Evolutionary conservation across 1,140 invertebrate species (phyloP), one percentile per base, ranked within the genome.

Genomic region (Asobara japonica): DNA sequence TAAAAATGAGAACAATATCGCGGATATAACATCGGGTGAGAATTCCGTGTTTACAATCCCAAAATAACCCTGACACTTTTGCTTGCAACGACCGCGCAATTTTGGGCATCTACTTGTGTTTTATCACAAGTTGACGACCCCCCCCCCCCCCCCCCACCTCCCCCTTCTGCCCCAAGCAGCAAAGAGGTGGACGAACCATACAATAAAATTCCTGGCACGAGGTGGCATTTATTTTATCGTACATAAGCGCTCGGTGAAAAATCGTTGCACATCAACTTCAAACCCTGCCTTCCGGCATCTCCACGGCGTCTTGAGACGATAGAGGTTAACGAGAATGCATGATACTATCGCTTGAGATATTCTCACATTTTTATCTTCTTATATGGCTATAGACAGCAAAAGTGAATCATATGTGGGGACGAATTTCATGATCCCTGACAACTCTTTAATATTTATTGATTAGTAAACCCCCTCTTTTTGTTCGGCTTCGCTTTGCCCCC

Each of bases 141-240:
- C n/a, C n/a, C n/a, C n/a, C n/a, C n/a, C n/a, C n/a, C n/a, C n/a
- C n/a, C n/a, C n/a, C n/a, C n/a, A n/a, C n/a, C n/a, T n/a, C n/a
- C n/a, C n/a, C n/a, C n/a, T n/a, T n/a, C n/a, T n/a, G n/a, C n/a
- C n/a, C 41, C n/a, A 5, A 45, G 13, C 41, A 16, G 1, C 18
- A 16, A 33, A 33, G 31, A 33, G 31, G 31, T 33, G 31, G 31
- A 33, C 31, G 31, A 45, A 45, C 41, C 18, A 16, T 13, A 45
- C 41, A 45, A 45, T 45, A 45, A 45, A 45, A 45, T 45, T 45
- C n/a, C 41, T 45, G 41, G 41, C n/a, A 45, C n/a, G 41, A 45
- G 41, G n/a, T 16, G 13, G n/a, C 41, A 45, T 45, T 45, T 45
- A 45, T 45, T 45, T 45, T 45, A 45, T 45, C 41, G 41, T 45